These are phyloP conservation scores for Oryzias woworae DNA, from an alignment of 2,113 vertebrate species.

Conservation along the genomic window DNA sequence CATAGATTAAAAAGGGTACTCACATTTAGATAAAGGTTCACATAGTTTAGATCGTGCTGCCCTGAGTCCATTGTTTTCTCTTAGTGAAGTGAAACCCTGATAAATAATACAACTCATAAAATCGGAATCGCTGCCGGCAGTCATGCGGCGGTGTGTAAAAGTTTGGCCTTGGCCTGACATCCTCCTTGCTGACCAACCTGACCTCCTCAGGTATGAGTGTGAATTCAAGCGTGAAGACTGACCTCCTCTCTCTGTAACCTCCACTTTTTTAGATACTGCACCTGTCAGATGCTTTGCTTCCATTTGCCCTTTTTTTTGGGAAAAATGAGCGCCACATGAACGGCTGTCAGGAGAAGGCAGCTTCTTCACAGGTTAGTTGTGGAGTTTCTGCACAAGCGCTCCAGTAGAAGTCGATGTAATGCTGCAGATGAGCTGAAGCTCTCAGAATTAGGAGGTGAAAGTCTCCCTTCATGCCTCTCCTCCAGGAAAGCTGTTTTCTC, in stretches of 20 bases:
- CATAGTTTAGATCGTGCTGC: conserved; percentile 26
- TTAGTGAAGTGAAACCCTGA: conserved; percentile 49
- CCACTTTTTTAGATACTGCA: too few relatives aligned
- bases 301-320: too few relatives aligned
- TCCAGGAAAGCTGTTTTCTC: conserved; percentile 25
- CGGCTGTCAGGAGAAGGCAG: too few relatives aligned
- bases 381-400: conserved; percentile 2
- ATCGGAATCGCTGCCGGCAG: conserved; percentile 33
- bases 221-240: not conserved
- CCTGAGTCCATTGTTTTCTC: conserved; percentile 40
- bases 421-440: conserved; percentile 43
- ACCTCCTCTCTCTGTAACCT: not conserved
- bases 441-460: conserved; percentile 66
- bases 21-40: not conserved
- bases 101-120: conserved; percentile 42
- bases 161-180: conserved; percentile 28
- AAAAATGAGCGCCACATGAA: too few relatives aligned
- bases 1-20: not conserved
- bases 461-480: conserved; percentile 24
- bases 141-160: conserved; percentile 28
- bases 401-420: too few relatives aligned
- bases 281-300: too few relatives aligned
- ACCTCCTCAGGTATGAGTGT: not conserved
- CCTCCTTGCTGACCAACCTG: conserved; percentile 22
- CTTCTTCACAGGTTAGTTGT: too few relatives aligned